Conservation (phyloP, 2,113 vertebrate genomes). For the Scatophagus argus region DNA sequence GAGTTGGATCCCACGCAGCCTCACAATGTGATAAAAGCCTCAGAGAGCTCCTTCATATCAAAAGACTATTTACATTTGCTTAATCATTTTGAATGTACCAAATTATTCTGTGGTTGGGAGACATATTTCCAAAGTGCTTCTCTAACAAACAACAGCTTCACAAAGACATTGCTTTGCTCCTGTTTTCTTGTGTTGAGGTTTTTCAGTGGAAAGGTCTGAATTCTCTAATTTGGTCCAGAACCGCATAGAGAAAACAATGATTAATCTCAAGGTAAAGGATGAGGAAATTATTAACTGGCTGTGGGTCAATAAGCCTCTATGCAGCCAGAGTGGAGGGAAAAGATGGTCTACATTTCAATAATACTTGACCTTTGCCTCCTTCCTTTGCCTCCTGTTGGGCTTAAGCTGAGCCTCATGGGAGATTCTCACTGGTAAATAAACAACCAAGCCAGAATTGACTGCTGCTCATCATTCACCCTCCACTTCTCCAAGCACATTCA, state of each 20-base stretch:
- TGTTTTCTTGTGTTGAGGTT: slow-evolving; percentile 12
- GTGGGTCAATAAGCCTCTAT: slow-evolving; percentile 8
- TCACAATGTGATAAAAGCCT: slow-evolving; percentile 28
- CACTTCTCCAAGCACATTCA: background rate
- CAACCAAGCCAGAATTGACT: slow-evolving; percentile 35
- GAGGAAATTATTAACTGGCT: slow-evolving; percentile 62
- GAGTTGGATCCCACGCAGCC: slow-evolving; percentile 29
- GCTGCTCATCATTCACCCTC: background rate
- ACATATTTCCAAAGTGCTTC: slow-evolving; percentile 1
- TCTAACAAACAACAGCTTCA: background rate
- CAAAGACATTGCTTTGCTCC: background rate
- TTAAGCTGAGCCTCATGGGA: slow-evolving; percentile 11
- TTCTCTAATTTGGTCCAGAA: slow-evolving; percentile 26
- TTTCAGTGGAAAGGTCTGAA: slow-evolving; percentile 12
- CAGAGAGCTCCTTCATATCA: slow-evolving; percentile 21
- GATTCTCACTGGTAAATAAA: slow-evolving; percentile 38
- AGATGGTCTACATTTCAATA: slow-evolving; percentile 16
- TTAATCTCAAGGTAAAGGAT: slow-evolving; percentile 49
- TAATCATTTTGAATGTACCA: slow-evolving; percentile 17
- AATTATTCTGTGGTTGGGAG: slow-evolving; percentile 10
- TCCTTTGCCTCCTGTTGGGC: slow-evolving; percentile 16
- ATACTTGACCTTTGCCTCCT: slow-evolving; percentile 59
- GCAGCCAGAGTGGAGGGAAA: background rate
- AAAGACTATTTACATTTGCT: slow-evolving; percentile 39
- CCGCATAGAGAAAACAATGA: slow-evolving; percentile 41